Evolutionary conservation across 2,797 vertebrate genomes (phyloP).

Genomic region (Dicrostonyx torquatus): DNA sequence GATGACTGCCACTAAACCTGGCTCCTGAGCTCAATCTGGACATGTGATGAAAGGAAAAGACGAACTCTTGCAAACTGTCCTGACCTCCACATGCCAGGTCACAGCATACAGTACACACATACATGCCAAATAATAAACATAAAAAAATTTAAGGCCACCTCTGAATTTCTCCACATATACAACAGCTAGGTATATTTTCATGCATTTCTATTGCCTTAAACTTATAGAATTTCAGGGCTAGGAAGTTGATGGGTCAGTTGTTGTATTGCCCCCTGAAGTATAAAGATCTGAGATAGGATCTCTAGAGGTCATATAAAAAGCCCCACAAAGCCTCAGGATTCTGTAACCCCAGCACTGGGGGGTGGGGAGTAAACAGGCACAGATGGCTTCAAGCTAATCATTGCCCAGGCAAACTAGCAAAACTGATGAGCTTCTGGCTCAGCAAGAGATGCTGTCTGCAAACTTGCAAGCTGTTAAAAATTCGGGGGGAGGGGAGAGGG

Average conservation of each 20-base stretch:
- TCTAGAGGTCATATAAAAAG: background rate
- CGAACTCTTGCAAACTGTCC: background rate
- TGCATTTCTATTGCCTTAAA: background rate
- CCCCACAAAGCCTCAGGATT: background rate
- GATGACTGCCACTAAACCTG: background rate
- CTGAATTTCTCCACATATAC: background rate
- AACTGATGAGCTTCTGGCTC: background rate
- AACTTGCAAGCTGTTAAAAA: background rate
- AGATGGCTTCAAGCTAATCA: background rate
- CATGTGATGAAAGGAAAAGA: no score
- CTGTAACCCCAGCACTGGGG: background rate
- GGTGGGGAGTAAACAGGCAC: background rate
- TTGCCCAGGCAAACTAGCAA: background rate
- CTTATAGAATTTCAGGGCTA: background rate
- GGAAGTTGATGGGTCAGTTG: background rate
- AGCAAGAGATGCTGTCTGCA: background rate
- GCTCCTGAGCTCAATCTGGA: background rate
- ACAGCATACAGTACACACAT: background rate
- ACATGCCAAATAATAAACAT: background rate
- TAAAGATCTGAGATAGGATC: background rate
- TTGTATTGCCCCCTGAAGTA: background rate
- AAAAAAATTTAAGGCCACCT: background rate
- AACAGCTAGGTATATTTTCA: background rate
- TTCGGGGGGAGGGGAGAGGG: fast-evolving
- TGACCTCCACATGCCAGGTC: background rate